Evolutionary conservation across 2,888 invertebrate species (phyloP).

Genomic region (Cryptocheilus praepositus): DNA sequence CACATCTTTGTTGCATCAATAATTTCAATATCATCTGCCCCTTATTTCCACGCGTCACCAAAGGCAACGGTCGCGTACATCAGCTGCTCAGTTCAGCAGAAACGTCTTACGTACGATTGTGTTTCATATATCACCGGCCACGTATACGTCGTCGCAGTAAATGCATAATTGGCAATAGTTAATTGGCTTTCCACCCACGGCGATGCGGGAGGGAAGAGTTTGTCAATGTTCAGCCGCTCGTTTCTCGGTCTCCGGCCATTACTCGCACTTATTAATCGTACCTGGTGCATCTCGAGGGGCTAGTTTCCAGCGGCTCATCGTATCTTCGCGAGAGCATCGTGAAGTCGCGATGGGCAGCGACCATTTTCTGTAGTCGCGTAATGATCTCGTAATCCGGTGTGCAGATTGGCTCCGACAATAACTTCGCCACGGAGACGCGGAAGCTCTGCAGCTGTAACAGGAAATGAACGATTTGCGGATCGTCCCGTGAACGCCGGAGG

Average conservation of each 20-base stretch:
- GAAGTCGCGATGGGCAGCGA: conserved; percentile 91
- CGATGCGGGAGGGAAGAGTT: too few relatives aligned
- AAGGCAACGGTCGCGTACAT: too few relatives aligned
- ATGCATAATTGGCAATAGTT: too few relatives aligned
- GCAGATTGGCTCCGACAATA: conserved; percentile 84
- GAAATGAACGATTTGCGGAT: conserved; percentile 39
- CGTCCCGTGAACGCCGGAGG: not conserved
- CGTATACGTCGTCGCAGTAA: too few relatives aligned
- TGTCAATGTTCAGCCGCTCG: too few relatives aligned
- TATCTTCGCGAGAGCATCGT: conserved; percentile 87
- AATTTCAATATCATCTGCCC: too few relatives aligned
- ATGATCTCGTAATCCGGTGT: conserved; percentile 86
- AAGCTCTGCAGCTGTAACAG: conserved; percentile 81
- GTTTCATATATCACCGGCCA: too few relatives aligned
- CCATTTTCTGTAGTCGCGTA: conserved; percentile 87
- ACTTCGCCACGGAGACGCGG: conserved; percentile 83
- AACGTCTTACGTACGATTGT: too few relatives aligned
- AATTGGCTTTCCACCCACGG: too few relatives aligned
- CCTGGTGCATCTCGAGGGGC: conserved; percentile 75
- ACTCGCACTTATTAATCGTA: conserved; percentile 36
- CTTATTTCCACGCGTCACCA: too few relatives aligned
- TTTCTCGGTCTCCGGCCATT: not conserved
- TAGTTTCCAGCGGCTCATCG: conserved; percentile 78
- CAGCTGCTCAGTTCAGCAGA: too few relatives aligned
- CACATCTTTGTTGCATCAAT: too few relatives aligned